Evolutionary conservation across 2,797 vertebrate genomes (phyloP), one percentile per base, ranked within the genome.

Genomic region (Podarcis lilfordi): DNA sequence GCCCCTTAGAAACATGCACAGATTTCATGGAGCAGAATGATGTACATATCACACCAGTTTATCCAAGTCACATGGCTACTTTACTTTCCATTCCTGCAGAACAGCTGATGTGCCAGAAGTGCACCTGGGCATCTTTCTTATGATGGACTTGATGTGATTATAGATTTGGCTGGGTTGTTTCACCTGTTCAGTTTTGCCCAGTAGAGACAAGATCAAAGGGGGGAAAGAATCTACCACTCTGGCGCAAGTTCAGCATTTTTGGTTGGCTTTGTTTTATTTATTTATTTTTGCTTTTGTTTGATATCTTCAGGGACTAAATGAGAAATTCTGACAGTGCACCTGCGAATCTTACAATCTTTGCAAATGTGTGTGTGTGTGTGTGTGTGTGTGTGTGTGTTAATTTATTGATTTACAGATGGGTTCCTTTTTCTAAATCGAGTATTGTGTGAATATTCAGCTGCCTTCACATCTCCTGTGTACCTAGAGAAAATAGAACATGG

Each of bases 321-420:
- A 91, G 32, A 69, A 86, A 80, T 88, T 9, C 82, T 89, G 88
- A 91, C 90, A 74, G 86, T 85, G 78, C 40, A 0, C 87, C 91
- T 78, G 84, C 5, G 71, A 88, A 92, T 75, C 7, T 32, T 7
- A 4, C 94, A 43, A 92, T 92, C 93, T 72, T 85, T 87, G 85
- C 92, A 61, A 89, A 8, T 90, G 35, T 75, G 84, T 55, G 1
- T 50, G 9, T 90, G 29, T 74, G 91, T n/a, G 83, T 74, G 91
- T n/a, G 83, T 92, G 84, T 3, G 45, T 45, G 9, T 89, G 35
- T 75, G 91, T 32, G 83, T 93, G 92, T 96, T 95, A 92, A 91
- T 90, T 95, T 94, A 94, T 96, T 95, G 94, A 92, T 96, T 94
- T 90, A 75, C 91, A 89, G 85, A 88, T 92, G 81, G 86, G 8